Conservation (phyloP, 2,113 vertebrate species). For the Gymnogyps californianus region DNA sequence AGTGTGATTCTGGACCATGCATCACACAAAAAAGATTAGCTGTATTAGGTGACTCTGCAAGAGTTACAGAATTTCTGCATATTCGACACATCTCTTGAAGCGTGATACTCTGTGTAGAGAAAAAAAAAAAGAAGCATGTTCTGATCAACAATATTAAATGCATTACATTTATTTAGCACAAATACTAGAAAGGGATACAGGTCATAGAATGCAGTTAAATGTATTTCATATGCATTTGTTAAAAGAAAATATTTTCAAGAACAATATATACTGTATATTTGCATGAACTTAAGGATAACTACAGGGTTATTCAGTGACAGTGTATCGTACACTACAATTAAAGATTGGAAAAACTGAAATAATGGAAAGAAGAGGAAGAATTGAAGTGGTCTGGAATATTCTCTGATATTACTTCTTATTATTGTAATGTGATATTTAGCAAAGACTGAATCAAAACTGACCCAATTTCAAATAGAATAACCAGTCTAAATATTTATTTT, state of each 20-base stretch:
- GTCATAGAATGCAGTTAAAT: not conserved
- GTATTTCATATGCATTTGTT: not conserved
- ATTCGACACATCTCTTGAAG: not conserved
- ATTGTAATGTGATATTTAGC: not conserved
- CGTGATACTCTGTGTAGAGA: not conserved
- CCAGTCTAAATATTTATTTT: not conserved
- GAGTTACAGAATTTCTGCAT: not conserved
- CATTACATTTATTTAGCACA: not conserved
- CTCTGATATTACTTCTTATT: not conserved
- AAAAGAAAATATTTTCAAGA: not conserved
- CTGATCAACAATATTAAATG: not conserved
- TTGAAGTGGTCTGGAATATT: not conserved
- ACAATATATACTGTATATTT: not conserved
- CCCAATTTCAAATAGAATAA: not conserved
- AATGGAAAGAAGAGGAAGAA: not conserved
- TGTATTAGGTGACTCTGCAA: not conserved
- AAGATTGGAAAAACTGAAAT: not conserved
- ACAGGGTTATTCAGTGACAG: not conserved
- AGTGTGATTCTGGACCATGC: not conserved
- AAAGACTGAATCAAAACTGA: not conserved
- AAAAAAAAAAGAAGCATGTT: not conserved
- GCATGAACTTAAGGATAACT: not conserved
- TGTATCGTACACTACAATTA: not conserved
- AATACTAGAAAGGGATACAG: not conserved
- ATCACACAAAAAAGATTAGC: not conserved